Evolutionary conservation across 2,113 vertebrate species (phyloP).

Genomic region (Probosciger aterrimus): DNA sequence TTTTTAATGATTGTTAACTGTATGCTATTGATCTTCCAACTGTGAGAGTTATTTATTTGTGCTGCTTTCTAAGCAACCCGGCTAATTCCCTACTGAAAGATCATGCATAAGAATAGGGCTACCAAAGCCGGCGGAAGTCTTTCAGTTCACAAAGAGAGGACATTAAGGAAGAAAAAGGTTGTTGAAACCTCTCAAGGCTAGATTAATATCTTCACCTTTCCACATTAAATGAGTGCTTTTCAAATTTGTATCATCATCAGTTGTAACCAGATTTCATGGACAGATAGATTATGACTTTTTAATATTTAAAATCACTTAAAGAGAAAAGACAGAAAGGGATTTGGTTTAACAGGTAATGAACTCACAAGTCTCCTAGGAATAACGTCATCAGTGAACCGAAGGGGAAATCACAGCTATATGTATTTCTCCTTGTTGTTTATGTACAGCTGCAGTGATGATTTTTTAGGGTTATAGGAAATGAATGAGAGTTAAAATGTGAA

Average conservation of each 20-base stretch:
- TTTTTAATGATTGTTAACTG: neutral
- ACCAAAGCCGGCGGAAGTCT: neutral
- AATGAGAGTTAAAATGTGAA: neutral
- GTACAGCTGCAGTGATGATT: neutral
- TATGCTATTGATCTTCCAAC: neutral
- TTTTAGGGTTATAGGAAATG: neutral
- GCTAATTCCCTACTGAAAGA: neutral
- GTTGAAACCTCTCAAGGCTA: conserved; percentile 34
- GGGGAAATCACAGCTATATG: neutral
- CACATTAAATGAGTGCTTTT: neutral
- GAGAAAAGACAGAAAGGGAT: neutral
- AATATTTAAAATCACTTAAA: neutral
- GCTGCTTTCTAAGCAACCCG: conserved; percentile 6
- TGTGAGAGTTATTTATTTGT: conserved; percentile 32
- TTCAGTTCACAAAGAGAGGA: neutral
- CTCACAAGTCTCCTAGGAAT: neutral
- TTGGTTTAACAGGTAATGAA: neutral
- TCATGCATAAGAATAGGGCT: neutral
- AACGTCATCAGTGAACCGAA: neutral
- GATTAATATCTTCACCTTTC: conserved; percentile 6
- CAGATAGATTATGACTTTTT: neutral
- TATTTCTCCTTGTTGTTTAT: neutral
- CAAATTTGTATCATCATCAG: neutral
- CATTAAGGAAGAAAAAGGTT: conserved; percentile 3
- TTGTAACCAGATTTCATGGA: neutral